These are phyloP conservation scores for Procavia capensis DNA, from an alignment of 2,113 vertebrate species.

Conservation along the genomic window DNA sequence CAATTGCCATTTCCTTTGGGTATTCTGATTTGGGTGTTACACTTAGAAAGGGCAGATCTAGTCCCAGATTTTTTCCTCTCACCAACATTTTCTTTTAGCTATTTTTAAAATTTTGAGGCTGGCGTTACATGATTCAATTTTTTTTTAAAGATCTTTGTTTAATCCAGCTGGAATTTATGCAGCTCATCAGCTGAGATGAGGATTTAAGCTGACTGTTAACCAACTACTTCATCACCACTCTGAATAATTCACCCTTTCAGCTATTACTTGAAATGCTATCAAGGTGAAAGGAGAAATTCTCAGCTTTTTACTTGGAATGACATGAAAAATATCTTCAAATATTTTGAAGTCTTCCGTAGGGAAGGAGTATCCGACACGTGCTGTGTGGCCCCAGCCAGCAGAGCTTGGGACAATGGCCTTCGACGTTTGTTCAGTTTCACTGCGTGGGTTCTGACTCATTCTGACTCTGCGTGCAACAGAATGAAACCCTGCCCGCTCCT, in stretches of 20 bases:
- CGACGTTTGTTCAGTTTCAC: neutral
- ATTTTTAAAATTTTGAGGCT: neutral
- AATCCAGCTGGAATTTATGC: constrained; percentile 4
- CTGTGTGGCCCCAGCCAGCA: neutral
- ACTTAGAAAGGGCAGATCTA: neutral
- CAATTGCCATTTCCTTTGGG: neutral
- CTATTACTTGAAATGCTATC: neutral
- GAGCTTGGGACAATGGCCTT: rapidly evolving
- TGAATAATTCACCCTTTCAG: neutral
- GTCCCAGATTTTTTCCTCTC: neutral
- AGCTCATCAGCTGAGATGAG: neutral
- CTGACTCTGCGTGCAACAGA: too few species aligned
- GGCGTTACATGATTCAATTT: too few species aligned
- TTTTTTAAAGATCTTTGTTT: neutral
- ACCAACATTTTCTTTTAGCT: neutral
- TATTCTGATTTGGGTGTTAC: neutral
- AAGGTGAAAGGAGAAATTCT: neutral
- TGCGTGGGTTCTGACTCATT: neutral
- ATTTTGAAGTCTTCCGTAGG: rapidly evolving
- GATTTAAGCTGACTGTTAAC: neutral
- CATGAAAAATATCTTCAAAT: neutral
- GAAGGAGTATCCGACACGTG: neutral
- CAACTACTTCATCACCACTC: neutral
- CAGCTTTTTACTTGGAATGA: neutral
- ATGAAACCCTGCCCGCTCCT: neutral